These are phyloP conservation scores for Megalonaias nervosa DNA, from an alignment of 1,140 invertebrate genomes.

Conservation along the genomic window DNA sequence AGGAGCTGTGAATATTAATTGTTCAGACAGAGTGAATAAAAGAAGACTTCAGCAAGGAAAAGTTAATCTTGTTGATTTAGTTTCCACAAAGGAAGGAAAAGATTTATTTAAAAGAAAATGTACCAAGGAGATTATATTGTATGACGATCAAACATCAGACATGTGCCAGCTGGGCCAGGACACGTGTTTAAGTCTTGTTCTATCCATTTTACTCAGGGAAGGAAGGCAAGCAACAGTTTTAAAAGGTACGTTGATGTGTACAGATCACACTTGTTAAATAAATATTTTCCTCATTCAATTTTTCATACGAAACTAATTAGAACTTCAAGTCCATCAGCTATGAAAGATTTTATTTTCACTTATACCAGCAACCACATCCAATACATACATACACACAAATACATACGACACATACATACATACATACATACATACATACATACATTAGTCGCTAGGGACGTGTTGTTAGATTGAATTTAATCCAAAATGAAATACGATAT, in stretches of 20 bases:
- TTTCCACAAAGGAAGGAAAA: constrained; percentile 77
- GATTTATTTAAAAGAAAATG: constrained; percentile 75
- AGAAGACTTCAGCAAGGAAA: constrained; percentile 80
- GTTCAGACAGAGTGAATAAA: constrained; percentile 82
- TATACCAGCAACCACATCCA: not conserved
- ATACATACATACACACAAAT: not conserved
- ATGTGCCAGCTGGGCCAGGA: constrained; percentile 70
- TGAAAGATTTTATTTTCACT: not conserved
- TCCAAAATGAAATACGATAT: no score
- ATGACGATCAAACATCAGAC: constrained; percentile 76
- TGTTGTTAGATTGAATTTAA: no score
- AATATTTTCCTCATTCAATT: not conserved
- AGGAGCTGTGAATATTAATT: constrained; percentile 84
- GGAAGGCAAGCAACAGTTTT: constrained; percentile 80
- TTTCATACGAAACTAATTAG: not conserved
- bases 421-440: not conserved
- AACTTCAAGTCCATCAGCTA: not conserved
- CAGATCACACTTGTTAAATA: not conserved
- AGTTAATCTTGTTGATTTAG: constrained; percentile 79
- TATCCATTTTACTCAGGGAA: constrained; percentile 80
- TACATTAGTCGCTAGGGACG: no score
- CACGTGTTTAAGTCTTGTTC: constrained; percentile 80
- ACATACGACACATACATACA: not conserved
- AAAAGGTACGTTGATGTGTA: constrained; percentile 76
- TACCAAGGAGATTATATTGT: constrained; percentile 77